Conservation (phyloP, 1,140 invertebrate species). For the Ladona fulva region DNA sequence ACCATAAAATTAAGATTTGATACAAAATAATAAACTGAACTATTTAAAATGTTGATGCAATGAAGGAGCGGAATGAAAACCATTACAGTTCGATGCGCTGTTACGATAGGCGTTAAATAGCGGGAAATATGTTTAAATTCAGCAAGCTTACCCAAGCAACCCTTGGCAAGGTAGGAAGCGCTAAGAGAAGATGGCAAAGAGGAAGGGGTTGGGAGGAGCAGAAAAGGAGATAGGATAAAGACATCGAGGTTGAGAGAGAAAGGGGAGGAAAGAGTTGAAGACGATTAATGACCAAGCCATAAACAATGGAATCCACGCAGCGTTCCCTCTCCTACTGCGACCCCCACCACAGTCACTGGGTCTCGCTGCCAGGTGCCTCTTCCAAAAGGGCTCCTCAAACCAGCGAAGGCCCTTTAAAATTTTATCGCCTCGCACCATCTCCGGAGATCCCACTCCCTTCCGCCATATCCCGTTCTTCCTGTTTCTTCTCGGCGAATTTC, state of each 20-base stretch:
- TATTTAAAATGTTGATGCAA: too few species aligned
- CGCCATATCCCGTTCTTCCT: too few species aligned
- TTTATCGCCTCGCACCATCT: neutral
- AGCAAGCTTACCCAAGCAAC: too few species aligned
- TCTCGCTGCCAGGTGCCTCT: neutral
- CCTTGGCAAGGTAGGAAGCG: neutral
- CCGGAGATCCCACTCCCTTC: neutral
- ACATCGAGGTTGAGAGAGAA: neutral
- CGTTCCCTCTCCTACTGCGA: neutral
- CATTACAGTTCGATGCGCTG: too few species aligned
- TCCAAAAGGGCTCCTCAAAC: neutral
- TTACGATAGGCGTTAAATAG: too few species aligned
- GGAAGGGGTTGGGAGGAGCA: neutral
- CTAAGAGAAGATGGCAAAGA: neutral
- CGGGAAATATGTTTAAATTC: too few species aligned
- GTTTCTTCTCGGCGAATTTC: too few species aligned
- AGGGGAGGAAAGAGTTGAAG: neutral
- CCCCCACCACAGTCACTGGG: neutral
- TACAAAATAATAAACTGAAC: too few species aligned
- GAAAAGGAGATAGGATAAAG: neutral
- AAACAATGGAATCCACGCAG: neutral
- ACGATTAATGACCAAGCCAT: neutral
- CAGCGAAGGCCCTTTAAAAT: neutral
- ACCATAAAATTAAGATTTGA: too few species aligned
- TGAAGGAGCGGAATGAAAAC: too few species aligned